Evolutionary conservation across 2,888 invertebrate species (phyloP), one percentile per base, ranked within the genome.

Genomic region (Pterostichus niger): DNA sequence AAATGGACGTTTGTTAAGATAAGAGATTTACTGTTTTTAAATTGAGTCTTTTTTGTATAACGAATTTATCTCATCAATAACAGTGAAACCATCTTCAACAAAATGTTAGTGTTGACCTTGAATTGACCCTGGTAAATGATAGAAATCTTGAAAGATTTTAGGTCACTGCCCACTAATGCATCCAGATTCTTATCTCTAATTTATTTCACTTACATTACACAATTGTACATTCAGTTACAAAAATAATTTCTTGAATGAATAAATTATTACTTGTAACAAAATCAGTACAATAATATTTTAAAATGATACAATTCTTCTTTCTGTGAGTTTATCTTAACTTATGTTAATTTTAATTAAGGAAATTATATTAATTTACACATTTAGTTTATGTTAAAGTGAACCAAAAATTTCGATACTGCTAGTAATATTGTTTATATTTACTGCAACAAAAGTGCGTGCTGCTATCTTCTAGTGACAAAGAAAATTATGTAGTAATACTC

Each of bases 121-220:
- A 44, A 40, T 71, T 71, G 68, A 71, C 68, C 68, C 68, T 71
- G 68, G 44, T 64, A 64, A 71, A 71, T 46, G 68, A 44, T 44
- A 71, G 68, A 71, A 71, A 71, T 44, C 68, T 71, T 35, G 13
- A 35, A 44, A 71, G 40, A 71, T 71, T 71, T 71, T 44, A 71
- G 68, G 68, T 71, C 68, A 71, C 68, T 71, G 68, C 13, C 68
- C 68, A 71, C 68, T 44, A 71, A 71, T 44, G 68, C 68, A 71
- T 64, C 64, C 3, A 71, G 68, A 71, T 71, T 44, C 15, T 44
- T 15, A 71, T 71, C 68, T 64, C n/a, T n/a, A 64, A 35, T 64
- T 64, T 64, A 64, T 35, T 64, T 64, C 35, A 64, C 33, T 64
- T 64, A 33, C 35, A 64, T 64, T 64, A 64, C 35, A 64, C 64